Conservation (phyloP, 2,797 vertebrate species). For the Crotalus adamanteus region DNA sequence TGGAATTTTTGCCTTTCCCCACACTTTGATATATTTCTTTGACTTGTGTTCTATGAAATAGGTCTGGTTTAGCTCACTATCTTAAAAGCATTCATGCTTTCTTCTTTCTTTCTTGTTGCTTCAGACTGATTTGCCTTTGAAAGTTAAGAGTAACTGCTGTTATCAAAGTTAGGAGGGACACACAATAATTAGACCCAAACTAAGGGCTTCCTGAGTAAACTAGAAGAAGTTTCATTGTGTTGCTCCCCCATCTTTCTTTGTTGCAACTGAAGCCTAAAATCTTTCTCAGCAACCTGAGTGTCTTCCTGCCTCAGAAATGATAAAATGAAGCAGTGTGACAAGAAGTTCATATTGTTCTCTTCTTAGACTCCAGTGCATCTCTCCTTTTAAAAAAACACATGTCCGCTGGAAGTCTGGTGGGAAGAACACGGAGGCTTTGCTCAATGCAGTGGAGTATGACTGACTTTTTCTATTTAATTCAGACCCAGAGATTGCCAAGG, state of each 20-base stretch:
- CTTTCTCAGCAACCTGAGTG: not conserved
- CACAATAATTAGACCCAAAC: not conserved
- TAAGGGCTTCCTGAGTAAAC: not conserved
- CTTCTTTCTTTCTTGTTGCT: not conserved
- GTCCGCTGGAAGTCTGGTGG: accelerated
- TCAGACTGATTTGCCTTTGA: not conserved
- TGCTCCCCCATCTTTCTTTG: not conserved
- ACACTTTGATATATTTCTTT: not conserved
- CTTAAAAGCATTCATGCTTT: not conserved
- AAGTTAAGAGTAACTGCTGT: not conserved
- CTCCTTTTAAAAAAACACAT: not conserved
- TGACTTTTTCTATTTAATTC: slow-evolving; percentile 27
- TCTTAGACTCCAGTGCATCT: not conserved
- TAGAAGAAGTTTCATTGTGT: not conserved
- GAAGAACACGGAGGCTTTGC: not conserved
- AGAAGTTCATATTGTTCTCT: accelerated
- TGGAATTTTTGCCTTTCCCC: not conserved
- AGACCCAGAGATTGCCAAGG: not conserved
- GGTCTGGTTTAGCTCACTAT: not conserved
- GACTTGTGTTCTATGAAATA: not conserved
- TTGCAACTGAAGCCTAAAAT: not conserved
- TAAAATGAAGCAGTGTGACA: accelerated
- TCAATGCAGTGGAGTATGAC: slow-evolving; percentile 13
- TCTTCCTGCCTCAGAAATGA: not conserved
- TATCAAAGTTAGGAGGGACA: not conserved